These are phyloP conservation scores for Calephelis perditalis DNA, from an alignment of 2,888 invertebrate genomes.

Conservation along the genomic window DNA sequence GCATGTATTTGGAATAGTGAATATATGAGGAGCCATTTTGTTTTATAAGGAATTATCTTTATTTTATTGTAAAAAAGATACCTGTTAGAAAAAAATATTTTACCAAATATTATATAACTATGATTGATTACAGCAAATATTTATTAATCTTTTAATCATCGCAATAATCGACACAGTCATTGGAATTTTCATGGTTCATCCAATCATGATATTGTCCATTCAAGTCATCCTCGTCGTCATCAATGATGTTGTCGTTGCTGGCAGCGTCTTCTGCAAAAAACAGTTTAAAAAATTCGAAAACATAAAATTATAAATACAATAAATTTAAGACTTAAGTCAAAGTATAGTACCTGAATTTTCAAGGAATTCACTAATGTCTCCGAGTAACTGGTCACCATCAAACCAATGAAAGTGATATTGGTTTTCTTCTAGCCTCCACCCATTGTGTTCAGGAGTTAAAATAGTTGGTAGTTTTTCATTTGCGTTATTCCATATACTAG, in stretches of 20 bases:
- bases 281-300: not conserved
- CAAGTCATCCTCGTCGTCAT: slow-evolving; percentile 1
- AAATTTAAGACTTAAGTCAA: not conserved
- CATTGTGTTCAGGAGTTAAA: slow-evolving; percentile 17
- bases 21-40: not conserved
- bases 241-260: not conserved
- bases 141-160: not conserved
- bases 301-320: not conserved
- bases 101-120: not conserved
- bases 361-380: slow-evolving; percentile 16
- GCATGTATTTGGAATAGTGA: not conserved
- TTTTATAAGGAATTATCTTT: not conserved
- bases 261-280: slow-evolving; percentile 4
- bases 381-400: slow-evolving; percentile 21
- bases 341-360: not conserved
- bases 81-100: not conserved
- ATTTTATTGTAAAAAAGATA: not conserved
- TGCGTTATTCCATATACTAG: slow-evolving; percentile 17
- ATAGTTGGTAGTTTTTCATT: slow-evolving; percentile 13
- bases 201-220: not conserved
- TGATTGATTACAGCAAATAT: not conserved
- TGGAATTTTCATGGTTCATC: not conserved
- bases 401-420: slow-evolving; percentile 16
- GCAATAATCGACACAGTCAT: not conserved
- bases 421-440: slow-evolving; percentile 14